Evolutionary conservation across 2,113 vertebrate species (phyloP), one percentile per base, ranked within the genome.

Genomic region (Elaphurus davidianus): DNA sequence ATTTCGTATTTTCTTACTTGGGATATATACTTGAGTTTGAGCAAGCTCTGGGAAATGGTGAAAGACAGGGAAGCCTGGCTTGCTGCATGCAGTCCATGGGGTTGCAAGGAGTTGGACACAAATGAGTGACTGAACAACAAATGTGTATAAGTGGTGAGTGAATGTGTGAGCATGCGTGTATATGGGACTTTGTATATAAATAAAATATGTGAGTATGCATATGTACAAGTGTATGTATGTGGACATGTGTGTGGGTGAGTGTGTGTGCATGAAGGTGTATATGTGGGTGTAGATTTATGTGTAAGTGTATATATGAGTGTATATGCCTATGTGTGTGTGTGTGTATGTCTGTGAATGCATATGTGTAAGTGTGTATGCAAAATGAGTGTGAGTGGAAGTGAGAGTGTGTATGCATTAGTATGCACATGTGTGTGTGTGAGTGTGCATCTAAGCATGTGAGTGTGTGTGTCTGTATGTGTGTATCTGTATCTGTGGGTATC

Each of bases 51-150:
- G 67, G n/a, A 40, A 36, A 71, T 12, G n/a, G 67, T 23, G 67
- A 71, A 40, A 71, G n/a, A 71, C 67, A 71, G 67, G 67, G 67
- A 6, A 71, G 5, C 67, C n/a, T 40, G 67, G 67, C n/a, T 0
- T 71, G n/a, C 67, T 71, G 19, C 67, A 23, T 12, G n/a, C 5
- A 12, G 67, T 23, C 67, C 67, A 3, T 3, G n/a, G 19, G 19
- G 67, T 40, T 71, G 67, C 67, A 71, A 23, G 36, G n/a, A 40
- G 67, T 71, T 2, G 0, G 67, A 71, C 19, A 23, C 19, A 71
- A 40, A 40, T 71, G 10, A 71, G 19, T 2, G 0, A 6, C n/a
- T 23, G 67, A 71, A 23, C 57, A 59, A 13, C n/a, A 40, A 0
- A 36, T 12, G 5, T 21, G 1, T 45, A 3, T 16, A 55, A 47